These are phyloP conservation scores for Siderastrea radians DNA, from an alignment of 92 coral and sea anemone species.

Conservation along the genomic window DNA sequence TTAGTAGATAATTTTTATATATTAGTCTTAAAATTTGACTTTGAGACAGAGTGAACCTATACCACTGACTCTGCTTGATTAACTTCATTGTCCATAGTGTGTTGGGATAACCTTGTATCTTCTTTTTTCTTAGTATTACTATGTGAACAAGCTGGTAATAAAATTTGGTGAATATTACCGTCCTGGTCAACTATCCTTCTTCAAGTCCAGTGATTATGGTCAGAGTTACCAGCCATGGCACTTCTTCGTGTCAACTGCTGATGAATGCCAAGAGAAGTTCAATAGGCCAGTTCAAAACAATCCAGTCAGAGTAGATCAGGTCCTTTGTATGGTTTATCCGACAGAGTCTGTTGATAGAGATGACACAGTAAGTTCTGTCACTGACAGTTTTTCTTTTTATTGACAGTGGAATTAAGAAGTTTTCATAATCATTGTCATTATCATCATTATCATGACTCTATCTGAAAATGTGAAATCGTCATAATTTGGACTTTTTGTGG, in stretches of 20 bases:
- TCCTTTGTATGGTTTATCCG: constrained; percentile 80
- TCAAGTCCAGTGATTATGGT: constrained; percentile 78
- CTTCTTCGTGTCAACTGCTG: constrained; percentile 74
- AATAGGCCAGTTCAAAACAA: constrained; percentile 12
- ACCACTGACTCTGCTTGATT: too few species aligned
- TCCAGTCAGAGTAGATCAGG: constrained; percentile 64
- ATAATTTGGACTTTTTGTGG: too few species aligned
- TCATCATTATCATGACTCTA: not conserved
- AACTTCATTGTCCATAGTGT: not conserved
- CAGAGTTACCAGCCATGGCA: constrained; percentile 80
- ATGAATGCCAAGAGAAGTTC: constrained; percentile 78
- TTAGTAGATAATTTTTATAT: too few species aligned
- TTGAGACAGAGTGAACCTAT: too few species aligned
- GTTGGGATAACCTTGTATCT: not conserved
- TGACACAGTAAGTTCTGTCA: constrained; percentile 6
- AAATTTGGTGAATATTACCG: constrained; percentile 90
- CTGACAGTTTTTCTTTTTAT: not conserved
- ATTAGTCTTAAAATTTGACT: too few species aligned
- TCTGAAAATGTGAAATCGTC: too few species aligned
- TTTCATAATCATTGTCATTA: not conserved
- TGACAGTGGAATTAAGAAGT: too few species aligned
- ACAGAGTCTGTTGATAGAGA: constrained; percentile 16
- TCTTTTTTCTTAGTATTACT: constrained; percentile 74
- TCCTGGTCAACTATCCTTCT: constrained; percentile 85
- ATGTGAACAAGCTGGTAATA: constrained; percentile 75